These are phyloP conservation scores for Trichosurus vulpecula DNA, from an alignment of 2,797 vertebrate genomes.

Conservation along the genomic window DNA sequence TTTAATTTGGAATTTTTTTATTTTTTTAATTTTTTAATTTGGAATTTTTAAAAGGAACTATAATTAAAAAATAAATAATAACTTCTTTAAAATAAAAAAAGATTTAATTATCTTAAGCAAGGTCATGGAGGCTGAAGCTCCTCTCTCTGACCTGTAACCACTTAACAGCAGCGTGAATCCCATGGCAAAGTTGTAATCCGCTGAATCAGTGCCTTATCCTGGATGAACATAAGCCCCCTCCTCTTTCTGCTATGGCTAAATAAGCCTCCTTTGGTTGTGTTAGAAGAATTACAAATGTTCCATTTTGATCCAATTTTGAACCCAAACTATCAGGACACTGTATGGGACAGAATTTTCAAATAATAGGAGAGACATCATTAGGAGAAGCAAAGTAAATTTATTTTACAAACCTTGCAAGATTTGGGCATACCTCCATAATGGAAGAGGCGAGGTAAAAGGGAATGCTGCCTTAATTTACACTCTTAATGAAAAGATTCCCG, in stretches of 20 bases:
- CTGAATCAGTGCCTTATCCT: not conserved
- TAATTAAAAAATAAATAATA: not conserved
- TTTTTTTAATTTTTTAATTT: too few relatives aligned
- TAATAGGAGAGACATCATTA: too few relatives aligned
- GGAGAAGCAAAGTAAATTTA: too few relatives aligned
- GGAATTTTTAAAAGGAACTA: not conserved
- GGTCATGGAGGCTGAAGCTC: not conserved
- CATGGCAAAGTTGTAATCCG: not conserved
- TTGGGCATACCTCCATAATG: too few relatives aligned
- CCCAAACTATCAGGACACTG: not conserved
- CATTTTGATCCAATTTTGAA: not conserved
- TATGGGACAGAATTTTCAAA: too few relatives aligned
- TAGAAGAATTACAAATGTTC: not conserved
- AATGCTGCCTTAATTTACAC: too few relatives aligned
- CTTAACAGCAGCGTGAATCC: not conserved
- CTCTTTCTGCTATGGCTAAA: not conserved
- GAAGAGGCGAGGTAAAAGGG: too few relatives aligned
- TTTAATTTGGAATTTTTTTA: too few relatives aligned
- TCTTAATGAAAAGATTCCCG: too few relatives aligned
- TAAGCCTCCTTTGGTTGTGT: not conserved
- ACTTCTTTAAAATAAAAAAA: not conserved
- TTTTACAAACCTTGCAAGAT: too few relatives aligned
- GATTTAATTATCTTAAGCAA: not conserved
- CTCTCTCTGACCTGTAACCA: not conserved
- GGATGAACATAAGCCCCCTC: not conserved